These are phyloP conservation scores for Hippoglossus stenolepis DNA, from an alignment of 2,113 vertebrate species.

Conservation along the genomic window DNA sequence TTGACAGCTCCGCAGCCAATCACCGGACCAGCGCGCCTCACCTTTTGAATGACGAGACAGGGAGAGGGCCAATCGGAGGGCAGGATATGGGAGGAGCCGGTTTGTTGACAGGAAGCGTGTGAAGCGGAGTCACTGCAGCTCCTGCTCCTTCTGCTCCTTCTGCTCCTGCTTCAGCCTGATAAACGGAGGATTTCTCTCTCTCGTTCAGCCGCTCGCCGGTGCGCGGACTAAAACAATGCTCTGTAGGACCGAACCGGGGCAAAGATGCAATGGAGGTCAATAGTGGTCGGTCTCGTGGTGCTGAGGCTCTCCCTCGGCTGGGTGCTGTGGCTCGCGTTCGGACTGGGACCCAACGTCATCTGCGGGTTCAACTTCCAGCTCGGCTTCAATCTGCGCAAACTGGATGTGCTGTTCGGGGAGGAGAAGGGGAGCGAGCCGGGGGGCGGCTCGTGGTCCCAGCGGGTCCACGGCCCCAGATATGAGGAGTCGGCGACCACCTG, in stretches of 20 bases:
- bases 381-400: conserved; percentile 79
- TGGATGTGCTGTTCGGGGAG: conserved; percentile 76
- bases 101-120: conserved; percentile 83
- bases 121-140: conserved; percentile 18
- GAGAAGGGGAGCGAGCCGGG: conserved; percentile 26
- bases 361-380: conserved; percentile 86
- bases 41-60: background rate
- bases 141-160: background rate
- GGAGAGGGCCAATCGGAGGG: conserved; percentile 63
- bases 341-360: conserved; percentile 84
- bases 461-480: conserved; percentile 51
- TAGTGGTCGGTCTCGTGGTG: conserved; percentile 91
- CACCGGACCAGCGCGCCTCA: accelerated
- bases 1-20: conserved; percentile 67
- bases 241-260: conserved; percentile 76
- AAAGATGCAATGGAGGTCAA: conserved; percentile 96
- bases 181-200: background rate
- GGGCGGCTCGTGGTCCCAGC: conserved; percentile 73
- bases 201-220: conserved; percentile 28
- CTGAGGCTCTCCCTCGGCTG: conserved; percentile 88
- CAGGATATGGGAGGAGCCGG: conserved; percentile 42
- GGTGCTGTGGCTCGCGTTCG: conserved; percentile 87
- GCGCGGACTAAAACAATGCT: conserved; percentile 79
- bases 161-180: conserved; percentile 8
- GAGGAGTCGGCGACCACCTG: conserved; percentile 62